phyloP scores from a whole-genome alignment of 2,113 vertebrate genomes.

The Vulpes vulpes region DNA sequence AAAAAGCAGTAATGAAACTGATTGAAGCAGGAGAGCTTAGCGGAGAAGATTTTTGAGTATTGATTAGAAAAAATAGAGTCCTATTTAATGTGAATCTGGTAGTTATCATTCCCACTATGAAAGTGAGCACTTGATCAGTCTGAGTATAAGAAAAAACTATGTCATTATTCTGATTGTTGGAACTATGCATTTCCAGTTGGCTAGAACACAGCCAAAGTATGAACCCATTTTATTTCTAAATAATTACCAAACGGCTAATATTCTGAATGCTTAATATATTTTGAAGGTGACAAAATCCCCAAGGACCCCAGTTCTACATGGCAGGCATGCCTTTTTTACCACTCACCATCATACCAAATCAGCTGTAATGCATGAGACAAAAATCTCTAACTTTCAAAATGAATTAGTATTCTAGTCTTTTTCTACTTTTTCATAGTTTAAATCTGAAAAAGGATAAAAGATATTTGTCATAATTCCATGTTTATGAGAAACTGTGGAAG shows the following conservation, averaged over 20 bases:
- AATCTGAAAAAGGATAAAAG: slow-evolving; percentile 23
- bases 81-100: neutral
- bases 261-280: neutral
- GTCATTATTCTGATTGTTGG: neutral
- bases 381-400: neutral
- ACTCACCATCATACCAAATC: neutral
- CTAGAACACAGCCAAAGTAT: neutral
- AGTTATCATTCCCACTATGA: neutral
- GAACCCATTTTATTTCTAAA: neutral
- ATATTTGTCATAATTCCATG: neutral
- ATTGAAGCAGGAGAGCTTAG: neutral
- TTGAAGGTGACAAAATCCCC: neutral
- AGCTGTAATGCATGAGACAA: neutral
- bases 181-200: neutral
- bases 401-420: neutral
- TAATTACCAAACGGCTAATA: neutral
- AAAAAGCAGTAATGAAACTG: neutral
- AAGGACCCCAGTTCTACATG: neutral
- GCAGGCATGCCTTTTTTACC: neutral
- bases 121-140: neutral
- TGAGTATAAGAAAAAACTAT: neutral
- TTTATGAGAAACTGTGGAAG: neutral
- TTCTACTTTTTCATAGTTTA: neutral
- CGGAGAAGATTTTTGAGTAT: neutral
- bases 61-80: neutral